Evolutionary conservation across 2,888 invertebrate genomes (phyloP), one percentile per base, ranked within the genome.

Genomic region (Ochropacha duplaris): DNA sequence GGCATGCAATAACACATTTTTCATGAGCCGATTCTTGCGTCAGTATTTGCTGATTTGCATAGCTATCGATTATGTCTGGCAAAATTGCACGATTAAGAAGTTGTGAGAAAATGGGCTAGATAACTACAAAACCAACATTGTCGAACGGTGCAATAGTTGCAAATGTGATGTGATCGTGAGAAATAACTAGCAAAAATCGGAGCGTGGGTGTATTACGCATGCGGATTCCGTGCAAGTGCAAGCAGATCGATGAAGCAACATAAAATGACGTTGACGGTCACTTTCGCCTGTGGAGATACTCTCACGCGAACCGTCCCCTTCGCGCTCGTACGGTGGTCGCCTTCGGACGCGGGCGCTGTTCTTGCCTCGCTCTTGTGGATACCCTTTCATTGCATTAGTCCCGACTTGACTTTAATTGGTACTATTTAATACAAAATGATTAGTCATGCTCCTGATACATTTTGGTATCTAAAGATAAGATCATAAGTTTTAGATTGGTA

Each of bases 201-300:
- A 90, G 79, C 91, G 91, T 91, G 91, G 89, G 90, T 87, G 81
- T 83, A 82, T 87, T 87, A 86, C 84, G 82, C 81, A 81, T 82
- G 78, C 72, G 69, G 75, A 87, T 83, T 79, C 81, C 72, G 77
- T 69, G 72, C 82, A 83, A 86, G 79, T 84, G 84, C 79, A 80
- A 54, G 24, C 58, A 64, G 73, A 83, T 86, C 82, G 83, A 85
- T 90, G 87, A 85, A 71, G 89, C 87, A 88, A 89, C 64, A 65
- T 63, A 58, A 74, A 72, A 74, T 80, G 79, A 81, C 83, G 71
- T 64, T 66, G 77, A 31, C 52, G 31, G 88, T 82, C 79, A 88
- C 90, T 90, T 90, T 91, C 88, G 83, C 86, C 71, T 68, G 55
- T 67, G 65, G 70, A 74, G 67, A 68, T 69, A 74, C 79, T 84